Evolutionary conservation across 2,797 vertebrate genomes (phyloP).

Genomic region (Spatula clypeata): DNA sequence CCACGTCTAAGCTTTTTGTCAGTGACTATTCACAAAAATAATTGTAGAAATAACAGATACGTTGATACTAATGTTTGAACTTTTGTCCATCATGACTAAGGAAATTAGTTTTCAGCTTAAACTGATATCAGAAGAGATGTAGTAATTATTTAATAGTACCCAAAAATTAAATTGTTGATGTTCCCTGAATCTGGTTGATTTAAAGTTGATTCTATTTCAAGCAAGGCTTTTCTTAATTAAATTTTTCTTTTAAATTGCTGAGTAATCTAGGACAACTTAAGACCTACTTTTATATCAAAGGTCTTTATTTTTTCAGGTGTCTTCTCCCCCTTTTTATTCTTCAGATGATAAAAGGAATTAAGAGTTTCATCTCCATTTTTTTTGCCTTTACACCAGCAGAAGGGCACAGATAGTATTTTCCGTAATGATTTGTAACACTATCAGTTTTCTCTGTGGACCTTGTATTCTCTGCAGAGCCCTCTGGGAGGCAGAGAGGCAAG

Average conservation of each 20-base stretch:
- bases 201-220: constrained; percentile 28
- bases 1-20: not conserved
- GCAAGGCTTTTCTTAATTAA: constrained; percentile 10
- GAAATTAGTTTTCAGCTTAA: constrained; percentile 20
- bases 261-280: not conserved
- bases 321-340: not conserved
- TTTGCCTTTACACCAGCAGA: not conserved
- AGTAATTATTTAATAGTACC: constrained; percentile 23
- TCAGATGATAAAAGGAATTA: not conserved
- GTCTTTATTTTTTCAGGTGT: not conserved
- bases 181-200: constrained; percentile 21
- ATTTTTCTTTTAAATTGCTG: not conserved
- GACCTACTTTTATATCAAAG: not conserved
- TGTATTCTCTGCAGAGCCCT: not conserved
- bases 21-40: not conserved
- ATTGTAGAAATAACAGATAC: not conserved
- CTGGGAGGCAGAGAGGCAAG: rapidly evolving
- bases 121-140: not conserved
- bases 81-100: not conserved
- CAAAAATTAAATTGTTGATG: constrained; percentile 2
- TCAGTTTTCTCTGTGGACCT: not conserved
- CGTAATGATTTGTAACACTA: not conserved
- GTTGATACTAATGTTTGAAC: not conserved
- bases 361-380: not conserved
- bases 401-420: not conserved